Evolutionary conservation across 2,797 vertebrate genomes (phyloP).

Genomic region (Fringilla coelebs): DNA sequence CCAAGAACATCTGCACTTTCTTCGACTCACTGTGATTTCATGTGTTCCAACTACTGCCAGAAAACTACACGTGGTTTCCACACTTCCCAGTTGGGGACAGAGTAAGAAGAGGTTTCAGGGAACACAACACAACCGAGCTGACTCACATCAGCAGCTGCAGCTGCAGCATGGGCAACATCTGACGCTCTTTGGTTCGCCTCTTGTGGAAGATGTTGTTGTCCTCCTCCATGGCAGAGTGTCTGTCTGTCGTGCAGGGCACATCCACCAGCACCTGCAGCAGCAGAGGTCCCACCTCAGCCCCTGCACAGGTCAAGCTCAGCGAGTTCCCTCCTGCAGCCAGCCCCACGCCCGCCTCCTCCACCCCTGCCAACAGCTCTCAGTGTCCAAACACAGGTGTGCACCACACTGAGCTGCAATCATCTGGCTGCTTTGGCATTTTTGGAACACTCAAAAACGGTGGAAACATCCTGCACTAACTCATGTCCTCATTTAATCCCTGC

Average conservation of each 20-base stretch:
- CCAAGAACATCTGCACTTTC: neutral
- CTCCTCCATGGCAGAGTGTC: conserved; percentile 85
- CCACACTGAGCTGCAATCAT: neutral
- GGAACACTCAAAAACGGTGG: neutral
- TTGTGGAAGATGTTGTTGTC: conserved; percentile 92
- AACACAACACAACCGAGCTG: neutral
- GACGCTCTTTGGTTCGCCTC: conserved; percentile 85
- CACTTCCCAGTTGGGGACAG: neutral
- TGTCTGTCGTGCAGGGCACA: conserved; percentile 92
- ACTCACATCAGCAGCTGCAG: conserved; percentile 89
- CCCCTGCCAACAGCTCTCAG: neutral
- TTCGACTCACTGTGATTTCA: neutral
- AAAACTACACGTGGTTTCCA: neutral
- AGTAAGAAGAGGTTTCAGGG: neutral
- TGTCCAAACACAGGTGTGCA: neutral
- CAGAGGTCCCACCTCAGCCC: neutral
- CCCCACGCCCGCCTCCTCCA: neutral
- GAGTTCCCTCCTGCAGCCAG: neutral
- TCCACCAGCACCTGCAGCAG: conserved; percentile 90
- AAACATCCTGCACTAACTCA: fast-evolving
- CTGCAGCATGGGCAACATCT: conserved; percentile 87
- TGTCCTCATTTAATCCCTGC: neutral
- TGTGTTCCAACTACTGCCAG: neutral
- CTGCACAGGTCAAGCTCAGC: neutral
- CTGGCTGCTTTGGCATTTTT: neutral